phyloP scores from a whole-genome alignment of 2,888 invertebrate genomes.

The Dendrolimus pini region DNA sequence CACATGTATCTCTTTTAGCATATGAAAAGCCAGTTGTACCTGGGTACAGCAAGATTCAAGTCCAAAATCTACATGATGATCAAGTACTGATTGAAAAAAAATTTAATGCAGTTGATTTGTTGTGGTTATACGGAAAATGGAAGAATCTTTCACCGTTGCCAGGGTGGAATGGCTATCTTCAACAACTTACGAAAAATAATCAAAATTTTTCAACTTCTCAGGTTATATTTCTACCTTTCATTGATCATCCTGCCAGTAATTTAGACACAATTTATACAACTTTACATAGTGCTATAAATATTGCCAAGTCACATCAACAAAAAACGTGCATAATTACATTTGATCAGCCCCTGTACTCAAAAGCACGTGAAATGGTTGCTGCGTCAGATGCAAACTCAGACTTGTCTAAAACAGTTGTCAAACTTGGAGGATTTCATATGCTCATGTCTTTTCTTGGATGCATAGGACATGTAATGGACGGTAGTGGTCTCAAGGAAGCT shows the following conservation, averaged over 20 bases:
- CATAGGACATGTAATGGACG: slow-evolving; percentile 2
- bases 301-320: slow-evolving; percentile 19
- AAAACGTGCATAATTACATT: slow-evolving; percentile 29
- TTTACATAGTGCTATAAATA: slow-evolving; percentile 18
- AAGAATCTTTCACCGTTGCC: no score
- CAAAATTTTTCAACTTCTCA: slow-evolving; percentile 8
- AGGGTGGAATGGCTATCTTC: no score
- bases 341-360: slow-evolving; percentile 13
- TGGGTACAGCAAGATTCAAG: no score
- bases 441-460: slow-evolving; percentile 22
- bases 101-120: no score
- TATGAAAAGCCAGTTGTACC: no score
- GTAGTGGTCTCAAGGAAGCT: slow-evolving; percentile 12
- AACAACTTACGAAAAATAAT: no score
- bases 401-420: slow-evolving; percentile 13
- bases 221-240: slow-evolving; percentile 31
- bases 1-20: no score
- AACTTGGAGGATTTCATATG: slow-evolving; percentile 29
- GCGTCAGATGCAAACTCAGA: slow-evolving; percentile 13
- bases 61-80: no score
- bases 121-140: no score
- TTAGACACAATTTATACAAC: slow-evolving; percentile 27
- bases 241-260: slow-evolving; percentile 29
- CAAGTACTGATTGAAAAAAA: no score
- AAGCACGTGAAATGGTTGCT: slow-evolving; percentile 31